Base-by-base conservation (phyloP, 2,888 invertebrate species). In the Pollenia amentaria region DNA sequence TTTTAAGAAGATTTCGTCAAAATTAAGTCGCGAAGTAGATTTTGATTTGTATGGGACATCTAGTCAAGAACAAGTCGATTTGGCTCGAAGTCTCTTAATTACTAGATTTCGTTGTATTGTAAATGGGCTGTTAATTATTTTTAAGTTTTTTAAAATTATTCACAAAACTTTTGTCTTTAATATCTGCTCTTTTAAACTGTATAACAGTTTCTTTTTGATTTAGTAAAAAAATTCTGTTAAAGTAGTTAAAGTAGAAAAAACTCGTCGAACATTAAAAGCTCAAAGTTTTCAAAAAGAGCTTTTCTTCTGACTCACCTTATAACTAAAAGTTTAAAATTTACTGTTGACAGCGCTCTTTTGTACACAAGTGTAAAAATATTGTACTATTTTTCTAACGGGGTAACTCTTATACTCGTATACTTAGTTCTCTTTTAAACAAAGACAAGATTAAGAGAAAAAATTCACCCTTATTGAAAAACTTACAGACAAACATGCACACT, bases 381-480 rank as follows among this genome's bases (percentile, higher is more conserved):
- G 38, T 70, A 79, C 55, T 83, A 53, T 0, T 29, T 60, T 48
- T 2, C 3, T 18, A 40, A 48, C 21, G 64, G 14, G 10, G 9
- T 12, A 11, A 10, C 44, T 77, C 10, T 69, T 46, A 51, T 21
- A 70, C 42, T 48, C 16, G 4, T 48, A 7, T 21, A 70, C 42
- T 6, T 16, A 69, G 8, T 10, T 14, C 21, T 48, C 18, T 46
- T 21, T 48, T 0, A 46, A 18, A 12, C 12, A 18, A 48, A 53
- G 65, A 7, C 69, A 83, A 62, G 44, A 76, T 82, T 86, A 87
- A 87, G 87, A 87, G 80, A 72, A 79, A 79, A 67, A 2, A 29
- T 3, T 3, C 16, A 72, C 65, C 69, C 60, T 73, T 73, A 48
- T 14, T 7, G 1, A 7, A 11, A 6, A 57, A 46, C 42, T 14